Conservation (phyloP, 2,797 vertebrate species). For the Myotis findleyi region DNA sequence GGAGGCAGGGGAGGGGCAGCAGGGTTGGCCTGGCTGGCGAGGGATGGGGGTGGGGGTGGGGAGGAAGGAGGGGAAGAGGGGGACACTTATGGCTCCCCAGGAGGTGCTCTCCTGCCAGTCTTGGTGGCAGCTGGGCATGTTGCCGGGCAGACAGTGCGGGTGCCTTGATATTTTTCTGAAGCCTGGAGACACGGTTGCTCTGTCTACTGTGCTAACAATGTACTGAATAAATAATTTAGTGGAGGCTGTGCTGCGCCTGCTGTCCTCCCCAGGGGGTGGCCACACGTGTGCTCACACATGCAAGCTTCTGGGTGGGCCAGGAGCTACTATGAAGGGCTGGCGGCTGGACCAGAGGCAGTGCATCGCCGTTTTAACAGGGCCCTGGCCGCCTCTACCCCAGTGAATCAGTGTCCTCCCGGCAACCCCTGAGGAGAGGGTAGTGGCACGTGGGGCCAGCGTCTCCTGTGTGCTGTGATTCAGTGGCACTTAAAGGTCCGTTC, state of each 20-base stretch:
- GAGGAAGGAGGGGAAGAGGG: not conserved
- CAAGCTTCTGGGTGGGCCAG: not conserved
- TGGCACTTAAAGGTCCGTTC: conserved; percentile 21
- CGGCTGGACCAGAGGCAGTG: not conserved
- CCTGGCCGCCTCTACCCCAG: not conserved
- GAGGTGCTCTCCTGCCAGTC: conserved; percentile 22
- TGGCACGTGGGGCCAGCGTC: not conserved
- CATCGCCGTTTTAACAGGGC: not conserved
- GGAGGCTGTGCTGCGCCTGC: conserved; percentile 63
- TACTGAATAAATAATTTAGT: conserved; percentile 86
- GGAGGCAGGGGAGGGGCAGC: not conserved
- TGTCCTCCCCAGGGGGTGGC: conserved; percentile 30
- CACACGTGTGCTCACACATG: not conserved
- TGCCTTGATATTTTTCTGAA: conserved; percentile 80
- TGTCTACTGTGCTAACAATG: conserved; percentile 79
- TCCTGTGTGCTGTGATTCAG: not conserved
- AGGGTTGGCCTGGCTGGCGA: not conserved
- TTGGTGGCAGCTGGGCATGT: conserved; percentile 68
- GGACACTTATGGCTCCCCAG: not conserved
- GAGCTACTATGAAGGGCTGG: not conserved
- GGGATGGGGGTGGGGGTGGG: not conserved
- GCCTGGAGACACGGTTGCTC: conserved; percentile 76
- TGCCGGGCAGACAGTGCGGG: conserved; percentile 74
- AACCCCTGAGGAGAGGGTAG: not conserved
- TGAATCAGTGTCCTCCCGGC: not conserved